A percentile compares a stretch with the other conserved stretches of the same genome.
Evolutionary conservation across 2,113 vertebrate species (phyloP).

Genomic region (Catharus fuscescens): DNA sequence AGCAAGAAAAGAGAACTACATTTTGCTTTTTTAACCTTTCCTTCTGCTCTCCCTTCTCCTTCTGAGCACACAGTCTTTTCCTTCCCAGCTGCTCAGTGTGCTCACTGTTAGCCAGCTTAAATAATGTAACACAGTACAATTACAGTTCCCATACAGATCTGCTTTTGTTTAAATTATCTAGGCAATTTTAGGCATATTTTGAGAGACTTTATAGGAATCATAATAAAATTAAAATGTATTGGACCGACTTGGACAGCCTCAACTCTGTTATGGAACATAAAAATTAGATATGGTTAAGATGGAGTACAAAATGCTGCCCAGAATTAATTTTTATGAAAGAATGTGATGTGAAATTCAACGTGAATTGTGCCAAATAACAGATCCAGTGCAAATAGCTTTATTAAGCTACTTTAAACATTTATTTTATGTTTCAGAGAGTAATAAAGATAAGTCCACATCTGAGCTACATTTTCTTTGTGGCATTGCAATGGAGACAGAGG

Average conservation of each 20-base stretch:
- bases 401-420: background rate
- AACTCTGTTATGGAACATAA: background rate
- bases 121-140: conserved; percentile 5
- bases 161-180: conserved; percentile 61
- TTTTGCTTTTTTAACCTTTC: conserved; percentile 24
- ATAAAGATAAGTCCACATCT: background rate
- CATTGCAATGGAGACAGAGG: background rate
- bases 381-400: background rate
- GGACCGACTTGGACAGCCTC: background rate
- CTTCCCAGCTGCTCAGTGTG: conserved; percentile 35
- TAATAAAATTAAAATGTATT: conserved; percentile 22
- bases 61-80: background rate
- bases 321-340: background rate
- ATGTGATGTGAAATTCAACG: background rate
- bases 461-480: background rate
- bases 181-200: conserved; percentile 36
- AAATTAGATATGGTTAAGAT: background rate
- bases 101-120: conserved; percentile 37
- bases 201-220: background rate
- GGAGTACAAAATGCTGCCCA: background rate
- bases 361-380: background rate
- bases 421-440: background rate
- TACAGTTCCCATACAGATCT: conserved; percentile 41
- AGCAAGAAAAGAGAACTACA: background rate
- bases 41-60: background rate